phyloP scores from a whole-genome alignment of 2,888 invertebrate genomes.

The Cenopis cana region DNA sequence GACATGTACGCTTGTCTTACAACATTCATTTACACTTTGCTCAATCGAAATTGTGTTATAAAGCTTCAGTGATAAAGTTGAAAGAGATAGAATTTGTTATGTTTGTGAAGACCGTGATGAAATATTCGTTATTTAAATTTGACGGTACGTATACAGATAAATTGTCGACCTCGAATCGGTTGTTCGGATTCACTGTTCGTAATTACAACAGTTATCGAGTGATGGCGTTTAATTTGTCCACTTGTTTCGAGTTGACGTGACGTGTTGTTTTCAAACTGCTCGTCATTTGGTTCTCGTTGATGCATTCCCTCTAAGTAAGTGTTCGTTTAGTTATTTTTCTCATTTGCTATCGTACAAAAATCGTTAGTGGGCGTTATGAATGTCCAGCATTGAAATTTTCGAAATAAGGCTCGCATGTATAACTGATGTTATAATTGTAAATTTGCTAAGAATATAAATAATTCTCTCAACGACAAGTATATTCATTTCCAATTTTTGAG shows the following conservation, averaged over 20 bases:
- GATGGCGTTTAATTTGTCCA: conserved; percentile 67
- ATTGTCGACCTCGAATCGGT: conserved; percentile 77
- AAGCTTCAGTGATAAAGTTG: conserved; percentile 44
- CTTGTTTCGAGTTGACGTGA: conserved; percentile 41
- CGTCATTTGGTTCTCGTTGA: conserved; percentile 20
- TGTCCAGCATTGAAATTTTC: not conserved
- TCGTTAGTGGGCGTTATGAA: not conserved
- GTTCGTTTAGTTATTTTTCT: not conserved
- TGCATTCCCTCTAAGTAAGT: conserved; percentile 2
- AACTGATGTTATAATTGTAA: too few species aligned
- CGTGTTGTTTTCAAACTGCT: conserved; percentile 29
- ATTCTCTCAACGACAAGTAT: too few species aligned
- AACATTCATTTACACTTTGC: conserved; percentile 42
- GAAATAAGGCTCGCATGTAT: not conserved
- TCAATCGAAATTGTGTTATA: conserved; percentile 50
- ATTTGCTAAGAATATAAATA: too few species aligned
- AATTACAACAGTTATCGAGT: conserved; percentile 64
- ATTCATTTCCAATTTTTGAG: too few species aligned
- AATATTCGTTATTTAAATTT: conserved; percentile 78
- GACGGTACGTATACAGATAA: conserved; percentile 78
- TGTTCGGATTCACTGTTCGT: conserved; percentile 77
- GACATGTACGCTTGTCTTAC: conserved; percentile 67
- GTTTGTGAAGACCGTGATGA: conserved; percentile 60
- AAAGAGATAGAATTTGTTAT: conserved; percentile 41
- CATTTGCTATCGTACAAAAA: not conserved